Evolutionary conservation across 2,113 vertebrate species (phyloP).

Genomic region (Lonchura striata): DNA sequence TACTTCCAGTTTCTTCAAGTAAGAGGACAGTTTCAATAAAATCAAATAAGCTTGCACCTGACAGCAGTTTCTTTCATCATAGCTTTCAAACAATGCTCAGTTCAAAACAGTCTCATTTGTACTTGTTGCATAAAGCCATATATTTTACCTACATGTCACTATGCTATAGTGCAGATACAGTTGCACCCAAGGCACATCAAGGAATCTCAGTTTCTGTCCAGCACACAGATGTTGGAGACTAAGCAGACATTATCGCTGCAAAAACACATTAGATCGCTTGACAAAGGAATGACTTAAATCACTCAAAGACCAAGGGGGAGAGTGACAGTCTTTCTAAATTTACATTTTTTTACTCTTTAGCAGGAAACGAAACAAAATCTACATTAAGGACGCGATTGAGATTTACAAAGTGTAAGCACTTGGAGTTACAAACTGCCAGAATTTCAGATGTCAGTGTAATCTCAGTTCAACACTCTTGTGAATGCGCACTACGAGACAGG

Average conservation of each 20-base stretch:
- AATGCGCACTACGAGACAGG: constrained; percentile 62
- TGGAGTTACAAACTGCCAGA: constrained; percentile 67
- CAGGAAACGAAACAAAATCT: constrained; percentile 65
- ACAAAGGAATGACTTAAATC: constrained; percentile 61
- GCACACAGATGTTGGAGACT: constrained; percentile 17
- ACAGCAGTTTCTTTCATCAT: constrained; percentile 6
- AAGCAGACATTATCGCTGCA: constrained; percentile 14
- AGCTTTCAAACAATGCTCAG: constrained; percentile 33
- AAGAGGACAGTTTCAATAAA: constrained; percentile 29
- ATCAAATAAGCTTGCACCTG: background rate
- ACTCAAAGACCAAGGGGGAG: constrained; percentile 59
- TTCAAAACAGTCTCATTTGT: background rate
- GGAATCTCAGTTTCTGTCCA: constrained; percentile 35
- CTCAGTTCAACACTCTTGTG: constrained; percentile 67
- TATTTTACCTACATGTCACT: background rate
- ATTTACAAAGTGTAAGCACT: constrained; percentile 69
- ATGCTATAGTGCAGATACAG: background rate
- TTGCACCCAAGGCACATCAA: background rate
- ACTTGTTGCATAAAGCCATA: background rate
- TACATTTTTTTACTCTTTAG: constrained; percentile 67
- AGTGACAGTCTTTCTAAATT: constrained; percentile 66
- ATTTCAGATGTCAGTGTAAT: constrained; percentile 69
- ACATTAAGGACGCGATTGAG: constrained; percentile 64
- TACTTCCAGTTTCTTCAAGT: constrained; percentile 2
- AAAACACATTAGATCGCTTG: constrained; percentile 30